Conservation (phyloP, 2,113 vertebrate genomes). For the pig (Sus scrofa) region T2T-Sscrofa CM000813.6:101451001-101451500, state of each 20-base stretch:
- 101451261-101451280: slow-evolving; percentile 73
- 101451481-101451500: not conserved
- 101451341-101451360: slow-evolving; percentile 42
- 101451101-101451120: slow-evolving; percentile 61
- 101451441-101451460: not conserved
- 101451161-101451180: slow-evolving; percentile 79
- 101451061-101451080: slow-evolving; percentile 51
- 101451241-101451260: slow-evolving; percentile 75
- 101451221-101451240: slow-evolving; percentile 77
- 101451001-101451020: slow-evolving; percentile 49
- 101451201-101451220: slow-evolving; percentile 77
- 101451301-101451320: slow-evolving; percentile 70
- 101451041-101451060: slow-evolving; percentile 63
- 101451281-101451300: slow-evolving; percentile 72
- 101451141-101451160: slow-evolving; percentile 79
- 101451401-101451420: slow-evolving; percentile 40
- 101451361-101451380: not conserved
- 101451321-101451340: slow-evolving; percentile 59
- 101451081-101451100: slow-evolving; percentile 57
- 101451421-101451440: slow-evolving; percentile 44
- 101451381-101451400: slow-evolving; percentile 22
- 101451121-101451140: slow-evolving; percentile 78
- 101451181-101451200: slow-evolving; percentile 77
- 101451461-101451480: not conserved
- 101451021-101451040: slow-evolving; percentile 16